A percentile compares a stretch with the other conserved stretches of the same genome.
Evolutionary conservation across 2,797 vertebrate genomes (phyloP).

Genomic region (Pseudomugil gertrudae): DNA sequence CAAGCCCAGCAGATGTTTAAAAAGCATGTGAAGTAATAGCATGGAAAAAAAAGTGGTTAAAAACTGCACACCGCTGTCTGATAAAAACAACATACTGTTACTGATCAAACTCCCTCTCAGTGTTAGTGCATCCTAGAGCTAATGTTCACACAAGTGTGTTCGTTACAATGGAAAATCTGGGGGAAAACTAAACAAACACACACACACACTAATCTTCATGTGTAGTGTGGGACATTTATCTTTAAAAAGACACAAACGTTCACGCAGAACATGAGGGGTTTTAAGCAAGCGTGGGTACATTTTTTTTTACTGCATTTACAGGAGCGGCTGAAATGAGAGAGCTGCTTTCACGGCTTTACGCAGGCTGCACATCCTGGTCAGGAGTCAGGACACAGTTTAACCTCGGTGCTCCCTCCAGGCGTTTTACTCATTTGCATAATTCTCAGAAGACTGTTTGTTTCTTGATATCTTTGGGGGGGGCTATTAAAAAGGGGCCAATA

Average conservation of each 20-base stretch:
- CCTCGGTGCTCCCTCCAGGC: slow-evolving; percentile 30
- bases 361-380: slow-evolving; percentile 3
- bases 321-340: slow-evolving; percentile 17
- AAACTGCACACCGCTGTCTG: slow-evolving; percentile 33
- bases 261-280: slow-evolving; percentile 51
- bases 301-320: not conserved
- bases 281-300: slow-evolving; percentile 33
- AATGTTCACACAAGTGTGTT: slow-evolving; percentile 75
- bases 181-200: slow-evolving; percentile 43
- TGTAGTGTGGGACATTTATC: not conserved
- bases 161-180: slow-evolving; percentile 68
- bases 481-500: slow-evolving; percentile 8
- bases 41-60: slow-evolving; percentile 34
- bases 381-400: slow-evolving; percentile 26
- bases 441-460: slow-evolving; percentile 31
- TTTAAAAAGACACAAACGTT: slow-evolving; percentile 9
- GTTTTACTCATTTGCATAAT: slow-evolving; percentile 23
- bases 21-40: slow-evolving; percentile 13
- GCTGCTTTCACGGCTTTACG: slow-evolving; percentile 20
- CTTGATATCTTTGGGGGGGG: slow-evolving; percentile 11
- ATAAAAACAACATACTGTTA: slow-evolving; percentile 66
- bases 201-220: slow-evolving; percentile 1
- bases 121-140: slow-evolving; percentile 49
- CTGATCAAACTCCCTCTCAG: slow-evolving; percentile 70
- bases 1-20: slow-evolving; percentile 35